Base-by-base conservation (phyloP, 2,888 invertebrate genomes). In the Nymphalis c-album region DNA sequence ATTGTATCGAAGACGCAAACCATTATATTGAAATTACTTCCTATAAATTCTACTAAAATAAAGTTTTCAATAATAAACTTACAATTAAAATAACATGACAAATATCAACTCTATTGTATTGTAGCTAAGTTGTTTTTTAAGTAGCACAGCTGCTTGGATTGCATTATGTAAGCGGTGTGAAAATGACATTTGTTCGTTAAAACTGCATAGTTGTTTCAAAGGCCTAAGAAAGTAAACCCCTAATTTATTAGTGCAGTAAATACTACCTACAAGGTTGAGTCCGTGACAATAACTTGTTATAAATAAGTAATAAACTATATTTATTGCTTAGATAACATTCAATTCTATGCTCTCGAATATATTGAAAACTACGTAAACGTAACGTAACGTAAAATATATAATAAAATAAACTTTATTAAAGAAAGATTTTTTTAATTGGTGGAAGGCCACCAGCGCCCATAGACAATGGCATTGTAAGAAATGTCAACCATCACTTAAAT, bases 131-230 rank as follows among this genome's bases (percentile, higher is more conserved):
- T 55, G 31, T 16, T 17, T 31, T 26, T 31, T 26, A 17, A 26
- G 1, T 13, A 31, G 0, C n/a, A n/a, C 13, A 31, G 26, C 17
- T 1, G 64, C 66, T 63, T 63, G 7, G 40, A 57, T 13, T 40
- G 57, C 57, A 40, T 26, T 69, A 58, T 65, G 66, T 69, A 69
- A 69, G 64, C 63, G 57, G 70, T 76, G 76, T 71, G 78, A 77
- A 75, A 71, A 70, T 67, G 65, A 73, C 77, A 77, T 71, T 70
- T 78, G 77, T 66, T 73, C 64, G 60, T 74, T 71, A 73, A 74
- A 76, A 76, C 72, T 76, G 76, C 64, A 69, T 69, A 46, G n/a
- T 35, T 60, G 63, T 71, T 71, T 67, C 71, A 74, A 74, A 72
- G 70, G 46, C 17, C n/a, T 40, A 45, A 58, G 40, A 46, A 48